phyloP scores from a whole-genome alignment of 35 echinoderm and acorn worm genomes.

The Apostichopus californicus region DNA sequence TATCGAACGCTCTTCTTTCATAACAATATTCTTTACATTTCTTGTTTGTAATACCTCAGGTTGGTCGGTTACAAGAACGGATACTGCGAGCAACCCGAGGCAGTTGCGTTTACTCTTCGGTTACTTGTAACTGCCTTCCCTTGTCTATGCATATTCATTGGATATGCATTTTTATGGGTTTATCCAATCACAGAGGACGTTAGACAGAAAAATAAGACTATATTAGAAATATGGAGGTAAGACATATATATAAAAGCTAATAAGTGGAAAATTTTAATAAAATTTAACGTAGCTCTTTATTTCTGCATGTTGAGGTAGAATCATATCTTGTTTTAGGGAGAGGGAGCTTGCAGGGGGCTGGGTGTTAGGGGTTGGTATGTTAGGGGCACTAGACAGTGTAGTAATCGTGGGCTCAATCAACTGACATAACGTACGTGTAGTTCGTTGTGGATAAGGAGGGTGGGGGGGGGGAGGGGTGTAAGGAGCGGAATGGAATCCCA shows the following conservation, averaged over 20 bases:
- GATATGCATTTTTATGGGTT: constrained; percentile 70
- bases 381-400: too few species aligned
- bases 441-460: too few species aligned
- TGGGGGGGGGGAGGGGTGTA: too few species aligned
- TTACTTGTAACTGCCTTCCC: constrained; percentile 81
- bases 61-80: constrained; percentile 74
- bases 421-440: too few species aligned
- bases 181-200: constrained; percentile 97
- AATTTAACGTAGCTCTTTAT: too few species aligned
- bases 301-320: too few species aligned
- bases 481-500: too few species aligned
- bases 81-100: constrained; percentile 76
- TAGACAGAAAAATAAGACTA: constrained; percentile 87
- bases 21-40: neutral
- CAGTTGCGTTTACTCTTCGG: constrained; percentile 65
- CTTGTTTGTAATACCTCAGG: constrained; percentile 33
- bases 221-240: constrained; percentile 96
- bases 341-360: too few species aligned
- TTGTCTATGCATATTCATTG: constrained; percentile 59
- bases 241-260: neutral
- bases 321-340: too few species aligned
- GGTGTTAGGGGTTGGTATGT: too few species aligned
- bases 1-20: neutral
- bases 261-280: too few species aligned
- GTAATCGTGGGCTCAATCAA: too few species aligned